These are phyloP conservation scores for Philereme transversata DNA, from an alignment of 2,888 invertebrate species.

Conservation along the genomic window DNA sequence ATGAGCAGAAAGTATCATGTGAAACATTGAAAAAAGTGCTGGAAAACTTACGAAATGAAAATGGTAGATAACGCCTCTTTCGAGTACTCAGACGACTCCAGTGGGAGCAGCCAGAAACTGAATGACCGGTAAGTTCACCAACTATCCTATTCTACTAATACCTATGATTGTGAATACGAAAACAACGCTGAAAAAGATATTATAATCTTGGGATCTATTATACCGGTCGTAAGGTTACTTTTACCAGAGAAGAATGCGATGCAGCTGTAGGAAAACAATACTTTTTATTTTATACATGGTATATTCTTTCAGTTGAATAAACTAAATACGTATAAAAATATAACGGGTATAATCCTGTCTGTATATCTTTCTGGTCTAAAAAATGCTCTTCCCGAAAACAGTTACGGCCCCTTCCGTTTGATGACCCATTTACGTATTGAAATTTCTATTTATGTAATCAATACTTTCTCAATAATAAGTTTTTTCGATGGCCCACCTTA, in stretches of 20 bases:
- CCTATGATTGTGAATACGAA: too few relatives aligned
- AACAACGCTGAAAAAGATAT: too few relatives aligned
- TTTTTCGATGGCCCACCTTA: slow-evolving; percentile 11
- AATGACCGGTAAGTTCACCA: slow-evolving; percentile 59
- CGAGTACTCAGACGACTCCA: slow-evolving; percentile 75
- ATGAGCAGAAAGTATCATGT: slow-evolving; percentile 22
- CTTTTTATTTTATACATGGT: too few relatives aligned
- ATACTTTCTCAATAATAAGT: slow-evolving; percentile 2
- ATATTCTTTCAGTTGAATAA: too few relatives aligned
- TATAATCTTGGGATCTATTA: too few relatives aligned
- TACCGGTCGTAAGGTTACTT: too few relatives aligned
- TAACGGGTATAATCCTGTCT: background rate
- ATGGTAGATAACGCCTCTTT: slow-evolving; percentile 79
- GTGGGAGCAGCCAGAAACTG: slow-evolving; percentile 52
- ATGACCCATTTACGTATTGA: slow-evolving; percentile 20
- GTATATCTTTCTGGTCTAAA: background rate
- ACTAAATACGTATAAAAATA: background rate
- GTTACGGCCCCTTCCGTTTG: background rate
- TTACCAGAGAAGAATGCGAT: too few relatives aligned
- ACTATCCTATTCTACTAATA: background rate
- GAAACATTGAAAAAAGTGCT: slow-evolving; percentile 31
- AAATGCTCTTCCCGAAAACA: background rate
- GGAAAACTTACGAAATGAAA: slow-evolving; percentile 39
- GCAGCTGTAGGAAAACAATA: too few relatives aligned
- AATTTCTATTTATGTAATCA: slow-evolving; percentile 6